Conservation (phyloP, 2,888 invertebrate species). For the Agrilus mali region DNA sequence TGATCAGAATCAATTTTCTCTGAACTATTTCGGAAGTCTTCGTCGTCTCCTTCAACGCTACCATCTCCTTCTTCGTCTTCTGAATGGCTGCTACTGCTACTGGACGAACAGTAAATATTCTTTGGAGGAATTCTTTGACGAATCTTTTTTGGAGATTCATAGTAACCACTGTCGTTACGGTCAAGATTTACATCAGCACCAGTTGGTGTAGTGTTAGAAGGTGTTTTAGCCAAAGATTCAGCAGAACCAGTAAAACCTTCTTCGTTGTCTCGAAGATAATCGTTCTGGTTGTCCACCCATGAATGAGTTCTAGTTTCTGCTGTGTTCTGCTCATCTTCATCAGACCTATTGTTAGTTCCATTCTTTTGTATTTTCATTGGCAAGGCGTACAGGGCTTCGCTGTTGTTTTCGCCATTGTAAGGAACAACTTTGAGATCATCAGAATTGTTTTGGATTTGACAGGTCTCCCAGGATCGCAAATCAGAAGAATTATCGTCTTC, state of each 20-base stretch:
- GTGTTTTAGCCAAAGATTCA: neutral
- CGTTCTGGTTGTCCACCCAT: constrained; percentile 31
- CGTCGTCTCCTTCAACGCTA: constrained; percentile 6
- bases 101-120: constrained; percentile 24
- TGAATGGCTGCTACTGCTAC: constrained; percentile 6
- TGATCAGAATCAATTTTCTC: neutral
- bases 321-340: constrained; percentile 1
- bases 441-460: neutral
- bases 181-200: constrained; percentile 13
- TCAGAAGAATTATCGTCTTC: constrained; percentile 2
- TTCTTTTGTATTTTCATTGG: neutral
- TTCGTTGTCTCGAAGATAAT: constrained; percentile 18
- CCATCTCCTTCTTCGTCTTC: constrained; percentile 9
- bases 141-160: constrained; percentile 28
- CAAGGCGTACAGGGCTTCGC: constrained; percentile 1
- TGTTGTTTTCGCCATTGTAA: neutral
- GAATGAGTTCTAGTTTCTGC: constrained; percentile 19
- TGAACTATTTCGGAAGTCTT: constrained; percentile 15
- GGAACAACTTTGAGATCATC: neutral
- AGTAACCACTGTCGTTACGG: constrained; percentile 29
- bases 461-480: neutral
- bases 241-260: constrained; percentile 2
- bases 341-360: neutral
- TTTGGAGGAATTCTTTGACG: constrained; percentile 30
- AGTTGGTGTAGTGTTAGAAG: too few relatives aligned